Percentiles rank a stretch among this genome's conserved stretches.
phyloP scores from a whole-genome alignment of 2,113 vertebrate species.

The Bettongia penicillata region DNA sequence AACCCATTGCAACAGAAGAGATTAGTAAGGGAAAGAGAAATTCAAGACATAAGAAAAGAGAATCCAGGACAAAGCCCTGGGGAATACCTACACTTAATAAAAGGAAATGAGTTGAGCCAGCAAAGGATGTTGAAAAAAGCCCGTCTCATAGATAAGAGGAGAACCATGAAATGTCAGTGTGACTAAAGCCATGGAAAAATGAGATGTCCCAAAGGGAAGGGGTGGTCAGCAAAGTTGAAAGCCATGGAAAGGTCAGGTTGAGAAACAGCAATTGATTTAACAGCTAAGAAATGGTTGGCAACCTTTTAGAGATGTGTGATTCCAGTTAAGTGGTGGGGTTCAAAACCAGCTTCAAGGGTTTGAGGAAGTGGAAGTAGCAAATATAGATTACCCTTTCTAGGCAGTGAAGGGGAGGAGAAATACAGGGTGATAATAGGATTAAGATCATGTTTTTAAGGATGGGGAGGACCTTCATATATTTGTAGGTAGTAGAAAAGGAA shows the following conservation, averaged over 20 bases:
- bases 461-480: not conserved
- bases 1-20: not conserved
- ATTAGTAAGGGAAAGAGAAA: not conserved
- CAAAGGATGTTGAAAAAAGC: not conserved
- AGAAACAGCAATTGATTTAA: not conserved
- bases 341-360: not conserved
- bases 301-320: not conserved
- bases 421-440: not conserved
- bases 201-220: not conserved
- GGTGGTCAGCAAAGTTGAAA: not conserved
- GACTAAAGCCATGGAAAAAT: not conserved
- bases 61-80: not conserved
- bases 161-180: not conserved
- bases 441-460: not conserved
- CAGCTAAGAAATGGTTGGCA: not conserved
- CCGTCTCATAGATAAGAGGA: not conserved
- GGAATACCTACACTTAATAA: not conserved
- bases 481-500: not conserved
- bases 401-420: not conserved
- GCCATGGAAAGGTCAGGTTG: not conserved
- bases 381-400: not conserved
- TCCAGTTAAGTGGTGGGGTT: not conserved
- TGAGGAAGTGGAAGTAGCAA: not conserved
- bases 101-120: not conserved
- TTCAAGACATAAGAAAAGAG: not conserved